These are phyloP conservation scores for Endotricha flammealis DNA, from an alignment of 2,888 invertebrate genomes.

Conservation along the genomic window DNA sequence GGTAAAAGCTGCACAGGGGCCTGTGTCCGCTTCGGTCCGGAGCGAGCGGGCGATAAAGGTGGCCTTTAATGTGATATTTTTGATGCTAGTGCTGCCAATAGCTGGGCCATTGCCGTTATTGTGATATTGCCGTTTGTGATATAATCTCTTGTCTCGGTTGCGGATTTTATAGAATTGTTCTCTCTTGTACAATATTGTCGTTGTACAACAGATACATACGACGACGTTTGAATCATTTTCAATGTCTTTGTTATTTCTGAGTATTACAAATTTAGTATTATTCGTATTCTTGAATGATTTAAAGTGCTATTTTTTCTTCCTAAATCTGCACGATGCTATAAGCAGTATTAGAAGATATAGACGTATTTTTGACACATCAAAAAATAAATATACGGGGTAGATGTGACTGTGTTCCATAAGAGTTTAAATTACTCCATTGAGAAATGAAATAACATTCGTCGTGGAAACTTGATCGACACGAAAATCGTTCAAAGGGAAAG, in stretches of 20 bases:
- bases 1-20: constrained; percentile 54
- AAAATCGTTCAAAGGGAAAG: constrained; percentile 59
- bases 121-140: constrained; percentile 13
- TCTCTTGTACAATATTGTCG: too few species aligned
- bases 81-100: constrained; percentile 44
- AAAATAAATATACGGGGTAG: constrained; percentile 13
- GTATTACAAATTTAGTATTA: too few species aligned
- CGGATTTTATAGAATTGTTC: constrained; percentile 8
- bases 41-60: constrained; percentile 44
- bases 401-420: constrained; percentile 19
- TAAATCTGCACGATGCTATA: too few species aligned
- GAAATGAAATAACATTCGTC: constrained; percentile 38
- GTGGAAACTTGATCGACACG: constrained; percentile 51
- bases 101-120: constrained; percentile 32
- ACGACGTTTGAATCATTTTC: too few species aligned
- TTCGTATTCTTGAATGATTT: too few species aligned
- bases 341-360: too few species aligned
- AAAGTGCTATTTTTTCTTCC: too few species aligned
- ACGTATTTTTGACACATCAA: too few species aligned
- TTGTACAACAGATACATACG: too few species aligned
- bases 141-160: constrained; percentile 4
- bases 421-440: constrained; percentile 26
- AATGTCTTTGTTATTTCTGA: too few species aligned
- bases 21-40: constrained; percentile 27
- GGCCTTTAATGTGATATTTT: constrained; percentile 55